Percentiles rank a stretch among this genome's conserved stretches.
These are phyloP conservation scores for Eledona agricola DNA, from an alignment of 2,888 invertebrate genomes.

Conservation along the genomic window DNA sequence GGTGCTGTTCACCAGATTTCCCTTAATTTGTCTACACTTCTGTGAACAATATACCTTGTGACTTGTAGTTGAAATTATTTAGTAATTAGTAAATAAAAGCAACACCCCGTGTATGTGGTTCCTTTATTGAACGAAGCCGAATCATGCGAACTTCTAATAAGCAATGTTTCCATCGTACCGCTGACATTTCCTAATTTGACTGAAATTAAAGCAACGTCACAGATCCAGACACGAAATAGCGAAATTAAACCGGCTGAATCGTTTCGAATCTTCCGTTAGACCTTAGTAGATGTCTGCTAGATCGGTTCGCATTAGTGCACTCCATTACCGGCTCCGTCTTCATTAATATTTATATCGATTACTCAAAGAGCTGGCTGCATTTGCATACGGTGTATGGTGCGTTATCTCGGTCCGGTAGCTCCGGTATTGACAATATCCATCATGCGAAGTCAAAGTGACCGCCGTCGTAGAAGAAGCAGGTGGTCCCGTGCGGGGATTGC, in stretches of 20 bases:
- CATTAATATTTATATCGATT: conserved; percentile 47
- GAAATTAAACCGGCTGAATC: conserved; percentile 26
- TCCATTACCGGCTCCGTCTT: conserved; percentile 43
- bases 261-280: conserved; percentile 25
- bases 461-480: conserved; percentile 7
- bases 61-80: too few relatives aligned
- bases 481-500: conserved; percentile 19
- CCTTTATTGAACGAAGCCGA: too few relatives aligned
- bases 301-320: conserved; percentile 41
- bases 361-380: conserved; percentile 37
- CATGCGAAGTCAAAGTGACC: conserved; percentile 33
- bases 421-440: conserved; percentile 41
- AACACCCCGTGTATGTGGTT: too few relatives aligned
- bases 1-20: too few relatives aligned
- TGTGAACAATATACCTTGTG: too few relatives aligned
- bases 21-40: too few relatives aligned
- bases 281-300: conserved; percentile 31
- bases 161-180: conserved; percentile 25
- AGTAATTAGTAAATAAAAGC: too few relatives aligned
- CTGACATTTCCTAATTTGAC: conserved; percentile 32
- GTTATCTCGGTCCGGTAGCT: conserved; percentile 38
- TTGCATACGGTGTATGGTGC: conserved; percentile 34
- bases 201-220: conserved; percentile 21
- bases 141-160: conserved; percentile 33
- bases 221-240: conserved; percentile 18